Base-by-base conservation (phyloP, 2,113 vertebrate species). In the Callionymus lyra region DNA sequence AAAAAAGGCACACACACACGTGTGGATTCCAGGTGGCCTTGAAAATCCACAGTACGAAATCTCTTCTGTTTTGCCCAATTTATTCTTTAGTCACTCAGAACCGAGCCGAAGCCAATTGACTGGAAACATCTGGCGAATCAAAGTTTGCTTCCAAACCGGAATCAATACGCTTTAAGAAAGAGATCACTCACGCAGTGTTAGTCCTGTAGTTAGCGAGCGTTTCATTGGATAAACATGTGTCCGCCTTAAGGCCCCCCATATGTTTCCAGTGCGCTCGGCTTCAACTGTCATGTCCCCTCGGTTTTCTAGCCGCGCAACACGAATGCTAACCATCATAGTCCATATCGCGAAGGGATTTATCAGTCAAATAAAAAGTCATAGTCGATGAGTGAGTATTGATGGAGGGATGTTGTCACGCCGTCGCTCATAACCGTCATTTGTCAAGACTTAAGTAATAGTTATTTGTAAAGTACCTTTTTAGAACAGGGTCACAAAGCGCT, bases 211-310 rank as follows among this genome's bases (percentile, higher is more conserved):
- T 35, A 47, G 34, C 46, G 47, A 27, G 21, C 21, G 21, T 27
- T 27, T 27, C 21, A 27, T 27, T 27, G 21, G 46, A 44, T 14
- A 47, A 48, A 56, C 41, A 31, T 32, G 47, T 46, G 53, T 59
- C 44, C 50, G 58, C 59, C 55, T 63, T 15, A 39, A 53, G 50
- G 62, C 49, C 41, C n/a, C 17, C 40, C 54, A 61, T 54, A 48
- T 56, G 51, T 55, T 56, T 63, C 44, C 40, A 53, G 12, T 47
- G 47, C 31, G 12, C 6, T 38, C 14, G 16, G 16, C 16, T 63
- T 56, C 32, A 31, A n/a, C 38, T 61, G 56, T 44, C 57, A 64
- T 49, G 49, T 55, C 6, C 6, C 33, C 47, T 66, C 4, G 10
- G 19, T 15, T 36, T 39, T 45, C 27, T 40, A 35, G 21, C 16